Percentiles rank a stretch among this genome's conserved stretches.
These are phyloP conservation scores for Lepus oiostolus DNA, from an alignment of 2,797 vertebrate genomes.

Conservation along the genomic window DNA sequence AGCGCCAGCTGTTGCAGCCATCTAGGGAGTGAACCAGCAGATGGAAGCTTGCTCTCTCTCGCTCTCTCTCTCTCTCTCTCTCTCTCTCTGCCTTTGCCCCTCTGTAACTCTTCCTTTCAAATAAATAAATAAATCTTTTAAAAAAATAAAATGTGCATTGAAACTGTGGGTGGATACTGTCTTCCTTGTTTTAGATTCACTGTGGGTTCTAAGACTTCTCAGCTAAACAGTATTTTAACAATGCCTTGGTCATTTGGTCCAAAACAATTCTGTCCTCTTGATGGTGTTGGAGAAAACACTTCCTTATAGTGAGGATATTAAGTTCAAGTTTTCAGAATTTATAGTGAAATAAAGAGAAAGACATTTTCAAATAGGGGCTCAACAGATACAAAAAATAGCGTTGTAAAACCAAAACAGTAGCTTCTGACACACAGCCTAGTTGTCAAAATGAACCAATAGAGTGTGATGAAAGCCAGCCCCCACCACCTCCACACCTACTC, in stretches of 20 bases:
- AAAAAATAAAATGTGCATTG: not conserved
- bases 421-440: not conserved
- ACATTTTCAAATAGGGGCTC: not conserved
- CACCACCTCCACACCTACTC: not conserved
- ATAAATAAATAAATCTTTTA: too few species aligned
- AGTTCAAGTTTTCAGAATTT: slow-evolving; percentile 49
- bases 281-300: not conserved
- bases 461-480: not conserved
- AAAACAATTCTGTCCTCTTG: not conserved
- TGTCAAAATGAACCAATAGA: slow-evolving; percentile 5
- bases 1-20: too few species aligned
- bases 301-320: not conserved
- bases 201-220: not conserved
- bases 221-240: slow-evolving; percentile 38
- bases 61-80: too few species aligned
- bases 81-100: too few species aligned
- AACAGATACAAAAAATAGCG: not conserved
- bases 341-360: slow-evolving; percentile 10
- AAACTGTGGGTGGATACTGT: not conserved
- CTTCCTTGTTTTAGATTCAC: not conserved
- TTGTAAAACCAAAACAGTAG: slow-evolving; percentile 30
- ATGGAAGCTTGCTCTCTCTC: too few species aligned
- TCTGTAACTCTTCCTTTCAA: too few species aligned
- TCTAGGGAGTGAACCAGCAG: too few species aligned
- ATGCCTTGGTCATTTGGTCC: not conserved